Evolutionary conservation across 2,113 vertebrate genomes (phyloP).

Genomic region (Neodon shergylaensis): DNA sequence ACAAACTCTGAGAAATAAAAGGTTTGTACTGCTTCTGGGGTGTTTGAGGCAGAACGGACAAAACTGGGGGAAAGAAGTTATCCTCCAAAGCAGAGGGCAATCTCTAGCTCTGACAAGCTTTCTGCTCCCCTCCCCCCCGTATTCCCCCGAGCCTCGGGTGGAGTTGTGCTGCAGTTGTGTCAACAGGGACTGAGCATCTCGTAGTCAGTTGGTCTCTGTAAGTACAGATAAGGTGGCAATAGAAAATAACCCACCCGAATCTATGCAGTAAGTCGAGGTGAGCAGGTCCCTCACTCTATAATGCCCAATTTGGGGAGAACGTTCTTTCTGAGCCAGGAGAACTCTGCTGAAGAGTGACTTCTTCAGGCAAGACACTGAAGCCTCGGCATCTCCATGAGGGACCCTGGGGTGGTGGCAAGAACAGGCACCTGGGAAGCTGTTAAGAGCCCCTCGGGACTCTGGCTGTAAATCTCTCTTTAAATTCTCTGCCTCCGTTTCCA

Average conservation of each 20-base stretch:
- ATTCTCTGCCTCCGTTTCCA: conserved; percentile 12
- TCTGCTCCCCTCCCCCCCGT: neutral
- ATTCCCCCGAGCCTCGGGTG: neutral
- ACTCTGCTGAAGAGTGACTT: neutral
- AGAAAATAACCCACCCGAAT: neutral
- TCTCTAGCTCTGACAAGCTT: neutral
- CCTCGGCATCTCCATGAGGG: neutral
- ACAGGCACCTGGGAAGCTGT: neutral
- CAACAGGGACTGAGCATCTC: neutral
- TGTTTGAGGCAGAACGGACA: neutral
- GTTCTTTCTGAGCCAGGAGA: neutral
- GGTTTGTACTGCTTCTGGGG: neutral
- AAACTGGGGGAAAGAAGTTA: neutral
- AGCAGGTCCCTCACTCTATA: too few relatives aligned
- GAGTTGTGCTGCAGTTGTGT: neutral
- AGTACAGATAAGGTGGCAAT: neutral
- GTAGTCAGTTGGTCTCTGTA: neutral
- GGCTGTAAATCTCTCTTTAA: neutral
- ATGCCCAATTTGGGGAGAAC: neutral
- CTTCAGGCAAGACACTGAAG: neutral
- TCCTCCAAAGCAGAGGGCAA: neutral
- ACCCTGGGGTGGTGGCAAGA: neutral
- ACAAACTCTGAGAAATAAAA: neutral
- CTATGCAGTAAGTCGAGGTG: neutral
- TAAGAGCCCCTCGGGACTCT: neutral